Base-by-base conservation (phyloP, 2,797 vertebrate species). In the Tympanoctomys barrerae region DNA sequence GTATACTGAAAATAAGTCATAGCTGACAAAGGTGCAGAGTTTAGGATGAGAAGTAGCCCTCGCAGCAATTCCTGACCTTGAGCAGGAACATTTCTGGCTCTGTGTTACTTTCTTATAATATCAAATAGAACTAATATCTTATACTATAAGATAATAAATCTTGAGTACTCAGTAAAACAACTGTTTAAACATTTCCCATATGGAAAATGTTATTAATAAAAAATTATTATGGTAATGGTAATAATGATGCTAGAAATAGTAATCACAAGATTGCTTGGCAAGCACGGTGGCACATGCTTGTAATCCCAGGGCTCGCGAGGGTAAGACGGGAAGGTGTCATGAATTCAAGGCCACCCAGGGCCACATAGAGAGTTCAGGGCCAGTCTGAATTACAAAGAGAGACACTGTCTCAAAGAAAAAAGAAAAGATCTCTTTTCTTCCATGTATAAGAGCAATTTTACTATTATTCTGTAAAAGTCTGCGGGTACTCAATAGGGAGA, bases 161-260 rank as follows among this genome's bases (percentile, higher is more conserved):
- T 86, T 24, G 82, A 61, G 13, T 19, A 49, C n/a, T 75, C 70
- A 70, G 18, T 11, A 6, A 13, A 80, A 19, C 18, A 57, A 21
- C 11, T 31, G 49, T 36, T 91, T 62, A 62, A 52, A 16, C 61
- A 73, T 54, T 71, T 42, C 49, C 62, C 33, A 24, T 12, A 21
- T 33, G 6, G 5, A 31, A 87, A 33, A 54, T 22, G 46, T 33
- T 57, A 28, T 39, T 95, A 39, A 28, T 16, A 61, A 68, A 33
- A 39, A 31, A 9, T 0, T 21, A 49, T 3, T 64, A 5, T 22
- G 1, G 0, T 31, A 8, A 16, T 78, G 14, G 18, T 59, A n/a
- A 64, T 28, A 62, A 14, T 39, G 28, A 49, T 79, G 36, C 1
- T 21, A 36, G 14, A 4, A 46, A 59, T 21, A 73, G 31, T 66